phyloP scores from a whole-genome alignment of 2,888 invertebrate genomes.

The Agriopis aurantiaria region DNA sequence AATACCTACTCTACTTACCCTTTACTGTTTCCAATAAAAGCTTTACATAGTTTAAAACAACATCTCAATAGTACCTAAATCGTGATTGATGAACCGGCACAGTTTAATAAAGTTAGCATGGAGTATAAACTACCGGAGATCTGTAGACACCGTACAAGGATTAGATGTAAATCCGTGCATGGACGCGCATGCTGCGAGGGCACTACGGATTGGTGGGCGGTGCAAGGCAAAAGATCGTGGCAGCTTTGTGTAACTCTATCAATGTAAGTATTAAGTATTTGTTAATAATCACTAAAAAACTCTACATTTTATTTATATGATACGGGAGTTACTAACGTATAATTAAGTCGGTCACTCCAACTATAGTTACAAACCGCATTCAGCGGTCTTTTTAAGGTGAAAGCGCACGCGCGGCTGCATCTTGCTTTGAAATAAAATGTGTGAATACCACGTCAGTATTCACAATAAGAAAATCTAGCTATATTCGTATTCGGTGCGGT shows the following conservation, averaged over 20 bases:
- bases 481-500: no score
- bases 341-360: no score
- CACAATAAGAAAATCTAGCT: no score
- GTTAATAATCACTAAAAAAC: no score
- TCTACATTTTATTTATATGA: no score
- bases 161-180: constrained; percentile 79
- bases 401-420: no score
- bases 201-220: constrained; percentile 49
- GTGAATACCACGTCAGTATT: no score
- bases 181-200: constrained; percentile 72
- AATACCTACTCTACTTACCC: background rate
- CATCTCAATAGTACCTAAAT: constrained; percentile 26
- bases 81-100: constrained; percentile 45
- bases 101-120: constrained; percentile 79
- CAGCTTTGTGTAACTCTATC: background rate
- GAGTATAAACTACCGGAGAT: constrained; percentile 63
- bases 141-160: constrained; percentile 70
- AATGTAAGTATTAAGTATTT: no score
- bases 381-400: no score
- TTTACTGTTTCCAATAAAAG: constrained; percentile 7
- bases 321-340: no score
- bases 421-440: no score
- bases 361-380: no score
- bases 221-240: constrained; percentile 44
- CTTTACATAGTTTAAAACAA: constrained; percentile 30